Percentiles rank a stretch among this genome's conserved stretches.
Conservation (phyloP, 2,113 vertebrate species). For the Callorhinus ursinus region DNA sequence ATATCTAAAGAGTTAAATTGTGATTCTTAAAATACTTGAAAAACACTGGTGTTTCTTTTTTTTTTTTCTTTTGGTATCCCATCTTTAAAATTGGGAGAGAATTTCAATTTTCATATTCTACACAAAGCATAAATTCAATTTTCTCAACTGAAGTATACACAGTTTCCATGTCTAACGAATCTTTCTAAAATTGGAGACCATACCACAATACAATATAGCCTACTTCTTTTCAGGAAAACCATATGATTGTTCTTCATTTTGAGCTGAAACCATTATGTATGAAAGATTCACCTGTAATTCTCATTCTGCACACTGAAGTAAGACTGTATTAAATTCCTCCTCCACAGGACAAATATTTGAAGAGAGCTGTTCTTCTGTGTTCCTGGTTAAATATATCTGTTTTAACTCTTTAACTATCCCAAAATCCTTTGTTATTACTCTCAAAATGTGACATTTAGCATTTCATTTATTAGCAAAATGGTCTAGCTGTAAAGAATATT, state of each 20-base stretch:
- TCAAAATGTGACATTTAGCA: background rate
- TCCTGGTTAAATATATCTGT: background rate
- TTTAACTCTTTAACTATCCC: background rate
- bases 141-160: background rate
- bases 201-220: background rate
- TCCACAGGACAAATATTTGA: constrained; percentile 10
- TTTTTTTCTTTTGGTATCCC: background rate
- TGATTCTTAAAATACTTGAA: background rate
- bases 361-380: background rate
- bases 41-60: background rate
- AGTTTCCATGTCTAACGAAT: background rate
- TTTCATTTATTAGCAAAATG: background rate
- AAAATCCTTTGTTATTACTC: background rate
- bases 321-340: background rate
- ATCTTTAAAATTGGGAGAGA: background rate
- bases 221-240: background rate
- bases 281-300: background rate
- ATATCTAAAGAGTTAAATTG: background rate
- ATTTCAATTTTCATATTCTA: background rate
- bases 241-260: background rate
- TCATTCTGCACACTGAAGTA: background rate
- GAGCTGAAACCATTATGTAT: background rate
- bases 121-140: background rate
- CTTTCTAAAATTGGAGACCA: background rate
- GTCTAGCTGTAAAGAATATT: background rate